A percentile compares a stretch with the other conserved stretches of the same genome.
Evolutionary conservation across 2,888 invertebrate genomes (phyloP).

Genomic region (Penaeus monodon): DNA sequence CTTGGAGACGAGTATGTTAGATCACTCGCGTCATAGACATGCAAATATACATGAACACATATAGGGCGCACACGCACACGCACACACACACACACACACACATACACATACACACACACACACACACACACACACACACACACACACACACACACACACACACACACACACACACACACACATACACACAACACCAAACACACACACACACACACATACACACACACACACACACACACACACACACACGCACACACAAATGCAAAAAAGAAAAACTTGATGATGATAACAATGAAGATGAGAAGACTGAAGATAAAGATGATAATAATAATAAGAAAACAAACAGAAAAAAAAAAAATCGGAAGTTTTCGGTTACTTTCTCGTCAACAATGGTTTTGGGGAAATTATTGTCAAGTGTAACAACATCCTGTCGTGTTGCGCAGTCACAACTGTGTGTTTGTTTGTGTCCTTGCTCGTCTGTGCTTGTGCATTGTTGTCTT

Average conservation of each 20-base stretch:
- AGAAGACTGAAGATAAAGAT: too few species aligned
- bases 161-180: not conserved
- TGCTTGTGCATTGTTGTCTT: not conserved
- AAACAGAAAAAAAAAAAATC: too few species aligned
- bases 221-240: conserved; percentile 20
- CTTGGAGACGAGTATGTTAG: too few species aligned
- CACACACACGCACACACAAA: conserved; percentile 2
- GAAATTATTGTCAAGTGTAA: too few species aligned
- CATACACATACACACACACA: not conserved
- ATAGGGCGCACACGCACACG: too few species aligned
- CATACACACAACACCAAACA: not conserved
- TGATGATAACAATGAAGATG: too few species aligned
- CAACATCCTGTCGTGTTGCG: not conserved
- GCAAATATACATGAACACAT: too few species aligned
- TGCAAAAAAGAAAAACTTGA: not conserved
- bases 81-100: not conserved
- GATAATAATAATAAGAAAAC: too few species aligned
- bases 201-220: conserved; percentile 26
- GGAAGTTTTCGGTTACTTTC: too few species aligned
- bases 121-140: not conserved
- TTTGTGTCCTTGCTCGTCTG: not conserved
- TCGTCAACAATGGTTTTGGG: too few species aligned
- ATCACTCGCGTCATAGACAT: too few species aligned
- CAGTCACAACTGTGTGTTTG: not conserved
- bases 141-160: conserved; percentile 11